phyloP scores from a whole-genome alignment of 1,140 invertebrate species.

The Bombyx mandarina region DNA sequence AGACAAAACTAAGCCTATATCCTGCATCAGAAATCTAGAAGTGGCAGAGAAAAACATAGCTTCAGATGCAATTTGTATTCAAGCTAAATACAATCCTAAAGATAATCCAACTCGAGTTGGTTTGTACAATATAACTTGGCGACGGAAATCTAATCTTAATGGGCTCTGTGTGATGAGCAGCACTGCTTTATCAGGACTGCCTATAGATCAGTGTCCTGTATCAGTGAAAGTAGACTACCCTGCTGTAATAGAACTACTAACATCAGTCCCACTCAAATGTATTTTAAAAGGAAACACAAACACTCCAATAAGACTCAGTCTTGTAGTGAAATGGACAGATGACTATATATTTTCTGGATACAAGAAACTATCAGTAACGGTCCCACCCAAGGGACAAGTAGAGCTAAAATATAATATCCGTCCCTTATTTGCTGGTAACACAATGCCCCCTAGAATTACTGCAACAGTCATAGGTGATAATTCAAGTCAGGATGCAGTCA shows the following conservation, averaged over 20 bases:
- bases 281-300: slow-evolving; percentile 80
- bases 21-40: slow-evolving; percentile 51
- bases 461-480: slow-evolving; percentile 69
- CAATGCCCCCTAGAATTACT: slow-evolving; percentile 77
- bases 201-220: slow-evolving; percentile 78
- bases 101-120: slow-evolving; percentile 75
- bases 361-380: slow-evolving; percentile 82
- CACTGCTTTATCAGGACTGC: slow-evolving; percentile 70
- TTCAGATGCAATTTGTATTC: slow-evolving; percentile 60
- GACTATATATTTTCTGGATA: slow-evolving; percentile 93
- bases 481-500: slow-evolving; percentile 52
- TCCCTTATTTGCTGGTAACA: slow-evolving; percentile 79
- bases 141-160: slow-evolving; percentile 70
- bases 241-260: slow-evolving; percentile 80
- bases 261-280: slow-evolving; percentile 79
- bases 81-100: slow-evolving; percentile 56
- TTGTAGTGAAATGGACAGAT: slow-evolving; percentile 86
- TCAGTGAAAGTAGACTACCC: slow-evolving; percentile 81
- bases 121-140: slow-evolving; percentile 83
- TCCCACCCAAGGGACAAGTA: slow-evolving; percentile 75
- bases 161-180: slow-evolving; percentile 54
- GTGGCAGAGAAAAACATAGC: slow-evolving; percentile 58
- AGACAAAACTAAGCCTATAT: slow-evolving; percentile 38
- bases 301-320: slow-evolving; percentile 79
- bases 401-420: slow-evolving; percentile 81